These are phyloP conservation scores for Zootermopsis nevadensis DNA, from an alignment of 2,888 invertebrate species.

Conservation along the genomic window DNA sequence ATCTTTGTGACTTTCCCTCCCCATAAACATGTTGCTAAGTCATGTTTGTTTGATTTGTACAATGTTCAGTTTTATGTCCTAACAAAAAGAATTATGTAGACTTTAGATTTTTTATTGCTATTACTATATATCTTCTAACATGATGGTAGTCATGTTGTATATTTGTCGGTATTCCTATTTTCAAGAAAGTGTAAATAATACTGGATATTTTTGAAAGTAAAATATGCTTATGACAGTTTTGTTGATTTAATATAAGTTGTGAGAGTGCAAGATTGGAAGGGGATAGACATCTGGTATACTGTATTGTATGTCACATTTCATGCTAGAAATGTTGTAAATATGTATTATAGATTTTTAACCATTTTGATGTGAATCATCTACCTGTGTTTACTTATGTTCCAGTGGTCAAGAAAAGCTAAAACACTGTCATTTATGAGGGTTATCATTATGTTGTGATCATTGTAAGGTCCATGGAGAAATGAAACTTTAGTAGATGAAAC, in stretches of 20 bases:
- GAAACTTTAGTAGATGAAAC: constrained; percentile 2
- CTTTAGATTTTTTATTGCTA: constrained; percentile 13
- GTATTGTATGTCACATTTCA: constrained; percentile 34
- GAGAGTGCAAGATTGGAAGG: constrained; percentile 25
- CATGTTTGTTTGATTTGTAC: neutral
- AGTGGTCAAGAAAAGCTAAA: neutral
- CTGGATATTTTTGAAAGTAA: neutral
- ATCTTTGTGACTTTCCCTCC: neutral
- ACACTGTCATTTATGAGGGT: neutral
- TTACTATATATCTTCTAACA: neutral
- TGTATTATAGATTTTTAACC: constrained; percentile 48
- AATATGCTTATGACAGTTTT: constrained; percentile 33
- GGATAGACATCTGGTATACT: constrained; percentile 28
- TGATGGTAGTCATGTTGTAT: constrained; percentile 28
- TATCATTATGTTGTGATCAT: constrained; percentile 34
- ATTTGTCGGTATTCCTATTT: constrained; percentile 31
- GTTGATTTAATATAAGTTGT: constrained; percentile 31
- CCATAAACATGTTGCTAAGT: neutral
- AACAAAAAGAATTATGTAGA: constrained; percentile 4
- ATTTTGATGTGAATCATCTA: constrained; percentile 24
- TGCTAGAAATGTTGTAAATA: constrained; percentile 46
- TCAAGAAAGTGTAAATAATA: constrained; percentile 27
- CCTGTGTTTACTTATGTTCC: constrained; percentile 20
- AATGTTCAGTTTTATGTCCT: constrained; percentile 11
- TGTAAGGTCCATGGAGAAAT: constrained; percentile 28